A percentile compares a stretch with the other conserved stretches of the same genome.
phyloP scores from a whole-genome alignment of 2,888 invertebrate species.

The Calliphora vomitoria region DNA sequence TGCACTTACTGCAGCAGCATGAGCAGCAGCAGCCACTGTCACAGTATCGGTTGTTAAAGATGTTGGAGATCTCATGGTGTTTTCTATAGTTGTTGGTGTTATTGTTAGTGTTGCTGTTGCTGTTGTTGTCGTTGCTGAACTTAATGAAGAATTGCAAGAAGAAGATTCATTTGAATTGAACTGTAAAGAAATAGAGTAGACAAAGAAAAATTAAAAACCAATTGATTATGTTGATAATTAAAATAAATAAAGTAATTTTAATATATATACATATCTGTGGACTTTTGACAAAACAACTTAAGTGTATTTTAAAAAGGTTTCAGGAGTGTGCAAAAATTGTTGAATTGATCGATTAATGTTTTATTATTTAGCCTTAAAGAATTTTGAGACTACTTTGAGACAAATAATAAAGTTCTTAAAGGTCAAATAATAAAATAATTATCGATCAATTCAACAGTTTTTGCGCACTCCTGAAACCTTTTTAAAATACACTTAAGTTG shows the following conservation, averaged over 20 bases:
- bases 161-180: conserved; percentile 79
- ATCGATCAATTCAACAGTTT: too few species aligned
- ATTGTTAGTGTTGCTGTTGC: conserved; percentile 6
- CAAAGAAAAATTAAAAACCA: conserved; percentile 61
- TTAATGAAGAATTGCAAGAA: conserved; percentile 54
- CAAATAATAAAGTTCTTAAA: too few species aligned
- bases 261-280: too few species aligned
- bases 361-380: too few species aligned
- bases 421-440: too few species aligned
- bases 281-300: too few species aligned
- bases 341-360: too few species aligned
- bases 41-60: conserved; percentile 57
- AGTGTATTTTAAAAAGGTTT: too few species aligned
- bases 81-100: conserved; percentile 54
- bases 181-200: conserved; percentile 74
- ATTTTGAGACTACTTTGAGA: too few species aligned
- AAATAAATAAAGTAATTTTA: conserved; percentile 44
- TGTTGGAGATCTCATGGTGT: conserved; percentile 74
- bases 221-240: conserved; percentile 71
- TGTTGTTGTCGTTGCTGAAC: conserved; percentile 29
- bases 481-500: too few species aligned
- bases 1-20: conserved; percentile 74
- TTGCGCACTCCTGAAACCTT: too few species aligned
- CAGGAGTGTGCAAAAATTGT: too few species aligned
- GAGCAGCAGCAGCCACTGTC: conserved; percentile 59